Percentiles rank a stretch among this genome's conserved stretches.
Conservation (phyloP, 1,140 invertebrate genomes). For the Drosophila lowei region DNA sequence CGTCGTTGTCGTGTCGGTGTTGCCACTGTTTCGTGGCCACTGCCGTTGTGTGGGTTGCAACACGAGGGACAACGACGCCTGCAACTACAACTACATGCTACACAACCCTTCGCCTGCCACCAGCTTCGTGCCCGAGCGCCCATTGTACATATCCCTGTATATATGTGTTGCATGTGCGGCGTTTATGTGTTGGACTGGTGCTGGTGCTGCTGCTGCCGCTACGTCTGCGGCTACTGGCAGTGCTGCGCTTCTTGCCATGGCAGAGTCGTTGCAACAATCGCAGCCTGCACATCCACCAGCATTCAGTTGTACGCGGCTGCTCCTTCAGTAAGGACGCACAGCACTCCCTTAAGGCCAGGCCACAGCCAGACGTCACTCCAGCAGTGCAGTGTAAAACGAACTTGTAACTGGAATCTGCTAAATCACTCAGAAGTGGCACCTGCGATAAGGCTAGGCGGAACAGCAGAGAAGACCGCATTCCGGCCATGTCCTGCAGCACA, state of each 20-base stretch:
- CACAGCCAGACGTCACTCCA: slow-evolving; percentile 6
- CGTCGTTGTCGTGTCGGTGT: slow-evolving; percentile 21
- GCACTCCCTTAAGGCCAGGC: slow-evolving; percentile 50
- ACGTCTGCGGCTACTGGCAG: slow-evolving; percentile 27
- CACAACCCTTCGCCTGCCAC: slow-evolving; percentile 71
- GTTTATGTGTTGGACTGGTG: slow-evolving; percentile 63
- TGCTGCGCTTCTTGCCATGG: slow-evolving; percentile 53
- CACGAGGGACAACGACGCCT: slow-evolving; percentile 43
- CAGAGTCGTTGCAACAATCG: slow-evolving; percentile 69
- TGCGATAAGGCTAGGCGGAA: neutral
- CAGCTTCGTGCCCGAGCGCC: slow-evolving; percentile 57
- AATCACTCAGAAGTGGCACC: slow-evolving; percentile 2
- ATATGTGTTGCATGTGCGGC: slow-evolving; percentile 28
- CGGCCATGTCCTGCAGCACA: neutral
- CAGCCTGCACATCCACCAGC: slow-evolving; percentile 70
- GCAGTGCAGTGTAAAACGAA: slow-evolving; percentile 27
- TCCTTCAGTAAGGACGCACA: slow-evolving; percentile 81
- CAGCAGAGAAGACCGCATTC: neutral
- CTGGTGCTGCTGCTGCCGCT: slow-evolving; percentile 30
- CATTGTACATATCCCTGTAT: slow-evolving; percentile 59
- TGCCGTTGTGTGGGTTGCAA: slow-evolving; percentile 59
- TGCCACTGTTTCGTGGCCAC: slow-evolving; percentile 10
- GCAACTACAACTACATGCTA: slow-evolving; percentile 61
- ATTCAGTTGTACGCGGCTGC: slow-evolving; percentile 76
- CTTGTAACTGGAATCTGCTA: slow-evolving; percentile 24